These are phyloP conservation scores for Caenorhabditis macrosperma DNA, from an alignment of 2,888 invertebrate species.

Conservation along the genomic window DNA sequence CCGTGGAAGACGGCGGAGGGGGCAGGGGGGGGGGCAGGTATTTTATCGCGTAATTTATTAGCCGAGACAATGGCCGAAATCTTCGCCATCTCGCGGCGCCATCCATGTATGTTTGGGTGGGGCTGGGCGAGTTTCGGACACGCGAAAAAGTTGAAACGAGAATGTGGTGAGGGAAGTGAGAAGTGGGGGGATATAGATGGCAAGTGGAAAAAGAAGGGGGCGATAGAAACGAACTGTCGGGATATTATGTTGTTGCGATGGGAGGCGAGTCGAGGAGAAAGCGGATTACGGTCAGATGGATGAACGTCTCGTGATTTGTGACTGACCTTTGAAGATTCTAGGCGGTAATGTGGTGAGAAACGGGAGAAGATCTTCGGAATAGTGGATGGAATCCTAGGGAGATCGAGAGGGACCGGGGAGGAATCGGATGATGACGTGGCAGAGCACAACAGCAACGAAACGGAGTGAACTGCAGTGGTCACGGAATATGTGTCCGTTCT, in stretches of 20 bases:
- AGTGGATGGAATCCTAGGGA: too few species aligned
- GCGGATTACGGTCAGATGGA: conserved; percentile 29
- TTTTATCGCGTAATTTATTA: conserved; percentile 55
- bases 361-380: background rate
- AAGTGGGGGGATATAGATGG: background rate
- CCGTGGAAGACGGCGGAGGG: background rate
- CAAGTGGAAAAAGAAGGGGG: background rate
- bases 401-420: background rate
- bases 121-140: conserved; percentile 6
- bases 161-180: background rate
- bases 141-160: conserved; percentile 10
- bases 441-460: background rate
- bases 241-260: conserved; percentile 9
- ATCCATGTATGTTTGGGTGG: conserved; percentile 9
- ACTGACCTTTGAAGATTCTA: conserved; percentile 9
- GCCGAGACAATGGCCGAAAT: conserved; percentile 31
- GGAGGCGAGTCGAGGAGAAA: background rate
- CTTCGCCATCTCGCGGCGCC: background rate
- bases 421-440: background rate
- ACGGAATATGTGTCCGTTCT: background rate
- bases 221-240: background rate
- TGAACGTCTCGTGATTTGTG: conserved; percentile 18
- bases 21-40: conserved; percentile 37
- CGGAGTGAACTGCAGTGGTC: background rate
- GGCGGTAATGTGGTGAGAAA: too few species aligned